A percentile compares a stretch with the other conserved stretches of the same genome.
phyloP scores from a whole-genome alignment of 2,113 vertebrate species.

The Pedetes capensis region DNA sequence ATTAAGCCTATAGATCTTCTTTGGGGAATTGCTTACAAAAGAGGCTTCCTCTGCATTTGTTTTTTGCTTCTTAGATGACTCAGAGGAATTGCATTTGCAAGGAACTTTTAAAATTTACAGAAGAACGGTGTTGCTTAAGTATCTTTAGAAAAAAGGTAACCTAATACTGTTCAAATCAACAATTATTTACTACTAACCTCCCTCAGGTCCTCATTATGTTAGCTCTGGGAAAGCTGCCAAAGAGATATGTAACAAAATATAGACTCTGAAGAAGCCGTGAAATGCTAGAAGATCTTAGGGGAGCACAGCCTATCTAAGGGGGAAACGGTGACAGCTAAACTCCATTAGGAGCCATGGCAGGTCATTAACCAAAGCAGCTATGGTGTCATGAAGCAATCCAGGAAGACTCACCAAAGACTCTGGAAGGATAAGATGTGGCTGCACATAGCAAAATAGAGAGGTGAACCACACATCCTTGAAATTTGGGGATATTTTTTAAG shows the following conservation, averaged over 20 bases:
- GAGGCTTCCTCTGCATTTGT: background rate
- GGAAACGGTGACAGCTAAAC: background rate
- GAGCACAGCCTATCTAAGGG: too few species aligned
- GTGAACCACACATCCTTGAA: background rate
- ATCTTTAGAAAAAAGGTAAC: slow-evolving; percentile 19
- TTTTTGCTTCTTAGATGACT: background rate
- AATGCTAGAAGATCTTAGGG: background rate
- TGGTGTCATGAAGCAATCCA: too few species aligned
- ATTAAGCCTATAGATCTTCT: background rate
- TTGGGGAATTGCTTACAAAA: slow-evolving; percentile 35
- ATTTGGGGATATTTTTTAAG: background rate
- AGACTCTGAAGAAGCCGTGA: background rate
- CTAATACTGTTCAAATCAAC: background rate
- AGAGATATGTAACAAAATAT: background rate
- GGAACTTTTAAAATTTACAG: background rate
- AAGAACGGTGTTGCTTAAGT: background rate
- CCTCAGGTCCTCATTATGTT: background rate
- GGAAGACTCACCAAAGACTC: too few species aligned
- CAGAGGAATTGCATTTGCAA: background rate
- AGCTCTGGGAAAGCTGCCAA: background rate
- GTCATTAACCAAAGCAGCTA: too few species aligned
- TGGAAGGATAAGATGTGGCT: background rate
- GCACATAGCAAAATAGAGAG: background rate
- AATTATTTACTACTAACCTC: background rate
- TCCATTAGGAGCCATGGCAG: background rate